phyloP scores from a whole-genome alignment of 2,888 invertebrate genomes.

The Ophraella communa region DNA sequence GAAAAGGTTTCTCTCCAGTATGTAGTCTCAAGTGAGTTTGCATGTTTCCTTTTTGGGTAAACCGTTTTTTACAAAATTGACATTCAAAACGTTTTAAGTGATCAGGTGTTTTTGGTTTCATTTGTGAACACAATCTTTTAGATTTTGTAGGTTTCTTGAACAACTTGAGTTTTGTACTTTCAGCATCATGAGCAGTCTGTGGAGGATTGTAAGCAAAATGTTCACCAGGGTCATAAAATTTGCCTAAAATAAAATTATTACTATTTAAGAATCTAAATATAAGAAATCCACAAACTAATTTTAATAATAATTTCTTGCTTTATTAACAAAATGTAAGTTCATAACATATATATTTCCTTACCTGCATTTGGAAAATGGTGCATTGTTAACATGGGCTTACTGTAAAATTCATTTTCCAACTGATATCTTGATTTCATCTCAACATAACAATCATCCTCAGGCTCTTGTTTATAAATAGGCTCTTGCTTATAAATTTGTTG shows the following conservation, averaged over 20 bases:
- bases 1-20: constrained; percentile 7
- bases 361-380: background rate
- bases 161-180: background rate
- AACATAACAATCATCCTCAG: background rate
- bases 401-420: background rate
- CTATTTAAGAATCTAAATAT: too few species aligned
- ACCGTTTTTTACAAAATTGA: background rate
- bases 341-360: background rate
- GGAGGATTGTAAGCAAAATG: background rate
- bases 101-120: background rate
- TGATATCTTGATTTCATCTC: background rate
- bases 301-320: too few species aligned
- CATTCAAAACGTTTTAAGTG: constrained; percentile 1
- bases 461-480: background rate
- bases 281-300: too few species aligned
- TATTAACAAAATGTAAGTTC: too few species aligned
- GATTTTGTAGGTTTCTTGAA: background rate
- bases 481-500: background rate
- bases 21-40: constrained; percentile 9
- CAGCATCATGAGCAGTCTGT: background rate
- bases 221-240: background rate
- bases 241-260: background rate
- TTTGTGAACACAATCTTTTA: background rate
- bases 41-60: constrained; percentile 12
- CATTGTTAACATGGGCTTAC: background rate